Evolutionary conservation across 37 sponge, comb jelly and placozoan species (phyloP), one percentile per base, ranked within the genome.

Genomic region (Eunapius fragilis): DNA sequence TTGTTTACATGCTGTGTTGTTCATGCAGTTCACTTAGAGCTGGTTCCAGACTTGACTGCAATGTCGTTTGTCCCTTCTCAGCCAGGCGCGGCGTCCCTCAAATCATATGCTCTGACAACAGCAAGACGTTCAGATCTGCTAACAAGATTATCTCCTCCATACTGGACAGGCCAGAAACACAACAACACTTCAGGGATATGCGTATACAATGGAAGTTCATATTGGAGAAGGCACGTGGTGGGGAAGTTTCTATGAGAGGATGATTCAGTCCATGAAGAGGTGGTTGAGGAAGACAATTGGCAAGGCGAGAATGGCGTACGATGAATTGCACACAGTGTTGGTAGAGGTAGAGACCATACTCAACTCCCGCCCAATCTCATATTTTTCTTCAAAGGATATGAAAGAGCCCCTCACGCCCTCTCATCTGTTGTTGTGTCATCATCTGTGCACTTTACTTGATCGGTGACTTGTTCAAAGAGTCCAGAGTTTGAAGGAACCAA

Each of bases 401-500:
- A 80, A 86, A 22, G 87, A 86, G 28, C 80, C 87, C 25, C 80
- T 86, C 9, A 86, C 87, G 0, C 87, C 80, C n/a, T n/a, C n/a
- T n/a, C n/a, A n/a, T n/a, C n/a, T n/a, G n/a, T n/a, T n/a, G n/a
- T n/a, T n/a, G n/a, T n/a, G n/a, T n/a, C n/a, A n/a, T n/a, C n/a
- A n/a, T n/a, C n/a, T n/a, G n/a, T n/a, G n/a, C n/a, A n/a, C n/a
- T n/a, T n/a, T n/a, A n/a, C n/a, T n/a, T n/a, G n/a, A n/a, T n/a
- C n/a, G n/a, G n/a, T n/a, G n/a, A n/a, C n/a, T n/a, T n/a, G n/a
- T n/a, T n/a, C n/a, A n/a, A n/a, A n/a, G n/a, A n/a, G n/a, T n/a
- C n/a, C n/a, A n/a, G n/a, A n/a, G n/a, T n/a, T n/a, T n/a, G n/a
- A n/a, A n/a, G n/a, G n/a, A n/a, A n/a, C n/a, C n/a, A n/a, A n/a